Conservation (phyloP, 2,113 vertebrate genomes). For the Brachyistius frenatus region DNA sequence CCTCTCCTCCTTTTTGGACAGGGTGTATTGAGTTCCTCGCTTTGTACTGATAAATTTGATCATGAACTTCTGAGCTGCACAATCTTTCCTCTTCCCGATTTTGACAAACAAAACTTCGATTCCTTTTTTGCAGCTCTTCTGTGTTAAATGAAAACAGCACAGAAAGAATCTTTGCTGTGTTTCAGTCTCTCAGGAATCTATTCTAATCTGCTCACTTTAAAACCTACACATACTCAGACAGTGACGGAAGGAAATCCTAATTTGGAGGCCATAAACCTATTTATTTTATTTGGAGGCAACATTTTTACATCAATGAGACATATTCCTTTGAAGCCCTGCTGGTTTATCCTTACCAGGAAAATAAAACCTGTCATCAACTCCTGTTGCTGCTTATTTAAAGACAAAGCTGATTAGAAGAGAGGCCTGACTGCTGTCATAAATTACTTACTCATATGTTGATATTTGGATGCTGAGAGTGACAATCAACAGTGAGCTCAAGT, state of each 20-base stretch:
- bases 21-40: conserved; percentile 51
- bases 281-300: background rate
- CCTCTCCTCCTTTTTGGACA: background rate
- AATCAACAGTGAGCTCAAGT: conserved; percentile 38
- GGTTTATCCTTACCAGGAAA: background rate
- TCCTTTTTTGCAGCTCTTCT: background rate
- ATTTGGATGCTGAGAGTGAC: conserved; percentile 22
- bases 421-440: conserved; percentile 11
- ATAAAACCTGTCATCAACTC: conserved; percentile 8
- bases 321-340: background rate
- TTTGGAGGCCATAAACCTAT: background rate
- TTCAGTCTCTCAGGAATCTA: background rate
- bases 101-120: background rate
- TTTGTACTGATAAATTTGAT: conserved; percentile 56
- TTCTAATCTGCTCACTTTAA: no score
- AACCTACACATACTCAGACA: no score
- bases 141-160: background rate
- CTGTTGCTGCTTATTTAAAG: conserved; percentile 28
- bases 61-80: conserved; percentile 34
- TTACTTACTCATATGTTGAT: conserved; percentile 22
- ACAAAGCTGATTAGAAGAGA: conserved; percentile 26
- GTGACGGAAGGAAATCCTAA: no score
- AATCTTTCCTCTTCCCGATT: conserved; percentile 26
- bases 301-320: conserved; percentile 13
- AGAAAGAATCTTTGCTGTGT: background rate